Evolutionary conservation across 1,140 invertebrate genomes (phyloP).

Genomic region (Drosophila malerkotliana): DNA sequence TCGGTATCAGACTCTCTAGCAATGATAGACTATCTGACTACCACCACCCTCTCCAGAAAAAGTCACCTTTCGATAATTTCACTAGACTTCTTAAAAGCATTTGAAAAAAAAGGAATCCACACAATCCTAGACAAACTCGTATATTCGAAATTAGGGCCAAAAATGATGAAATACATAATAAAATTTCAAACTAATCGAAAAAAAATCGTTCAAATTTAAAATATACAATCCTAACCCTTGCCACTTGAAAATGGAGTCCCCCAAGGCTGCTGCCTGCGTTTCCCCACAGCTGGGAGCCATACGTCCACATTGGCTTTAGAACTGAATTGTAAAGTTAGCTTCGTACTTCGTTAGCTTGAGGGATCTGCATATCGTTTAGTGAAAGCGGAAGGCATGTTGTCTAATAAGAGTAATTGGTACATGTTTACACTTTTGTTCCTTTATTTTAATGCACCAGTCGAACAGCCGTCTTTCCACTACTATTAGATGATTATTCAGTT

Average conservation of each 20-base stretch:
- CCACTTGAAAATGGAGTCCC: background rate
- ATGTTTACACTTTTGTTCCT: no score
- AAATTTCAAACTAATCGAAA: background rate
- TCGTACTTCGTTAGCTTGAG: accelerated
- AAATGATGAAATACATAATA: conserved; percentile 1
- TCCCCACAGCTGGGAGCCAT: no score
- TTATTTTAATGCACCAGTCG: no score
- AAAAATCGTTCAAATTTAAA: background rate
- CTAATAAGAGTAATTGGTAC: no score
- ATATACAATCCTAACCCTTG: background rate
- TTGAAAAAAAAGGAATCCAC: conserved; percentile 8
- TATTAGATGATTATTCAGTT: no score
- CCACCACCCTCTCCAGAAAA: conserved; percentile 11
- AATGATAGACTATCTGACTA: conserved; percentile 16
- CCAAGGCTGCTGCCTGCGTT: background rate
- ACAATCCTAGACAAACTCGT: background rate
- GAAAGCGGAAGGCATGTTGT: no score
- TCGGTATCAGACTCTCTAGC: conserved; percentile 16
- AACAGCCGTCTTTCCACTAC: no score
- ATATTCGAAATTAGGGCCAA: background rate
- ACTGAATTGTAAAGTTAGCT: no score
- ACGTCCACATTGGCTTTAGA: no score
- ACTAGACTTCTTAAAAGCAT: conserved; percentile 6
- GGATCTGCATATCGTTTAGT: no score
- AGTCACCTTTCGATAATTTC: background rate